These are phyloP conservation scores for Cydia strobilella DNA, from an alignment of 1,140 invertebrate genomes.

Conservation along the genomic window DNA sequence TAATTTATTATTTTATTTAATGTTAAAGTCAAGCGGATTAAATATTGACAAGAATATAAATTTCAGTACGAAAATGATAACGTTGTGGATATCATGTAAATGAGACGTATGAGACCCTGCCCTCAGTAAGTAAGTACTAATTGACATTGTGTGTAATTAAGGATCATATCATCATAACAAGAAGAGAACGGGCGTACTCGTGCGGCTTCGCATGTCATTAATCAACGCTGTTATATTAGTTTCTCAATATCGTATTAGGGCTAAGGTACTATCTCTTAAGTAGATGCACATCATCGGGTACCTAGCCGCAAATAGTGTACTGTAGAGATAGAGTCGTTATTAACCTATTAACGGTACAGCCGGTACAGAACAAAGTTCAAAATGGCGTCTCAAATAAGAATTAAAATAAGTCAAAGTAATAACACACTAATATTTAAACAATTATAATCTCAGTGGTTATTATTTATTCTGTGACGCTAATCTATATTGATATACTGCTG, in stretches of 20 bases:
- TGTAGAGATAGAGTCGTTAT: neutral
- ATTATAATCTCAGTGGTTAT: no score
- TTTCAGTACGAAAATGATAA: no score
- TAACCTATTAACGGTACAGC: neutral
- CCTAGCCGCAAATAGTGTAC: neutral
- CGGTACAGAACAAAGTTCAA: neutral
- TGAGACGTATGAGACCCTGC: neutral
- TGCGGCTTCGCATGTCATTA: neutral
- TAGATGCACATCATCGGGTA: no score
- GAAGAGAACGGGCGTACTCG: no score
- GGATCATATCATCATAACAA: neutral
- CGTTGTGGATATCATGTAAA: no score
- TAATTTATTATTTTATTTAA: no score
- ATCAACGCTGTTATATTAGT: constrained; percentile 1
- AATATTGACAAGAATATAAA: no score
- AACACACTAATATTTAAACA: neutral
- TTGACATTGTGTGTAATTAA: neutral
- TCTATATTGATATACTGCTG: no score
- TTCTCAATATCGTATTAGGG: neutral
- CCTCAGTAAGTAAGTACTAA: neutral
- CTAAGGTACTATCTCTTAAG: neutral
- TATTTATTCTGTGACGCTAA: no score
- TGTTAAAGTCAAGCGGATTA: no score
- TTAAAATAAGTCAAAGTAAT: neutral
- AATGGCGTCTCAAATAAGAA: neutral